Evolutionary conservation across 2,797 vertebrate species (phyloP), one percentile per base, ranked within the genome.

Genomic region (Menidia menidia): DNA sequence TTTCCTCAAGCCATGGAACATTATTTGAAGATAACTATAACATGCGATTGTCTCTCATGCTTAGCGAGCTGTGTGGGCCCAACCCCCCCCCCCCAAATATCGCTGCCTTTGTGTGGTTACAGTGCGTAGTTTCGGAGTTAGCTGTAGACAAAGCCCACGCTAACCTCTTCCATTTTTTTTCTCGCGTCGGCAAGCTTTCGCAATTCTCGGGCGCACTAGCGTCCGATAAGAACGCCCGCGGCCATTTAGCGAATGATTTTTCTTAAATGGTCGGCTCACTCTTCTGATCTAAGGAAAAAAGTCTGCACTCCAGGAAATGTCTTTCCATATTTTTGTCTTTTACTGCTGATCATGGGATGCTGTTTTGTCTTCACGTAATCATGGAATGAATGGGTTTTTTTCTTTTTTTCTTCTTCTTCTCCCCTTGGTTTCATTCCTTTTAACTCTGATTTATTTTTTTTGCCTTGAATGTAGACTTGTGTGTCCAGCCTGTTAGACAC

Each of bases 1-100:
- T 93, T 93, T 94, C 93, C 94, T 94, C 93, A 94, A 97, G 95
- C 96, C 94, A 95, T 94, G 95, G 95, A 96, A 95, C 92, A 78
- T 93, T 45, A 92, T 92, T 94, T 95, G 94, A 94, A 3, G 95
- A 93, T 87, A 94, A 95, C 92, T 95, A 25, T 25, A 95, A 95
- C 96, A 94, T 93, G 93, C 93, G 92, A 95, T 94, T 96, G 94
- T 95, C 94, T 93, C 94, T 87, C 89, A 94, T 87, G 89, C 73
- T 91, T 96, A 96, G 94, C 94, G 83, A 94, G 94, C 94, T 88
- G 25, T 25, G 25, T 25, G 25, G 25, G 25, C 25, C 25, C 25
- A 25, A 94, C 92, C 86, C 84, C 77, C 80, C 92, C 93, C 86
- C 94, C 92, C 88, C 92, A 68, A 61, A 82, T 93, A 92, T 92